A percentile compares a stretch with the other conserved stretches of the same genome.
Evolutionary conservation across 23 tunicate genomes (phyloP).

Genomic region (Aplidium turbinatum): DNA sequence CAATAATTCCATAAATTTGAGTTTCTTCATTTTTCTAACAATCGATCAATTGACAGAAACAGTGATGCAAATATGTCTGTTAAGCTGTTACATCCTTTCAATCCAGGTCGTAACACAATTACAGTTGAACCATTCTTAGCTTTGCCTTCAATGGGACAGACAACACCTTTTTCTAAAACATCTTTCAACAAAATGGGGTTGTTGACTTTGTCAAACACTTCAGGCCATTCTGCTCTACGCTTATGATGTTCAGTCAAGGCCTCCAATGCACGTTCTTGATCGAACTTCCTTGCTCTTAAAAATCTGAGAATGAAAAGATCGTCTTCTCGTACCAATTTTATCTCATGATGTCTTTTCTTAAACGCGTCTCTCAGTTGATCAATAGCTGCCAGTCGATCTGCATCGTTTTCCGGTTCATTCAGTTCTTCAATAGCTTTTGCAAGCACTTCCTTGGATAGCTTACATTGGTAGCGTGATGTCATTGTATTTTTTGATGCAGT

Average conservation of each 20-base stretch:
- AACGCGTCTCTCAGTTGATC: slow-evolving; percentile 31
- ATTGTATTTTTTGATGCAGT: too few species aligned
- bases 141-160: slow-evolving; percentile 37
- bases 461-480: slow-evolving; percentile 34
- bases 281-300: slow-evolving; percentile 74
- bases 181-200: slow-evolving; percentile 46
- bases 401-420: slow-evolving; percentile 59
- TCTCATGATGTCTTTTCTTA: slow-evolving; percentile 1
- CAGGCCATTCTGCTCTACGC: slow-evolving; percentile 45
- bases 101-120: slow-evolving; percentile 56
- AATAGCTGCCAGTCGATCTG: slow-evolving; percentile 35
- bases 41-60: slow-evolving; percentile 27
- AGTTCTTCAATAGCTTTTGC: slow-evolving; percentile 56
- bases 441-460: slow-evolving; percentile 37
- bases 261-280: slow-evolving; percentile 41
- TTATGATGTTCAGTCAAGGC: slow-evolving; percentile 49
- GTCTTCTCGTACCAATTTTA: slow-evolving; percentile 20
- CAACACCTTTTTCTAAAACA: slow-evolving; percentile 38
- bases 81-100: slow-evolving; percentile 22
- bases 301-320: slow-evolving; percentile 62
- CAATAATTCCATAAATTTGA: slow-evolving; percentile 66
- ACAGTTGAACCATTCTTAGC: slow-evolving; percentile 61
- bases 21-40: slow-evolving; percentile 66
- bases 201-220: slow-evolving; percentile 72
- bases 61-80: slow-evolving; percentile 54